Evolutionary conservation across 2,797 vertebrate species (phyloP).

Genomic region (Gymnoscopelus braueri): DNA sequence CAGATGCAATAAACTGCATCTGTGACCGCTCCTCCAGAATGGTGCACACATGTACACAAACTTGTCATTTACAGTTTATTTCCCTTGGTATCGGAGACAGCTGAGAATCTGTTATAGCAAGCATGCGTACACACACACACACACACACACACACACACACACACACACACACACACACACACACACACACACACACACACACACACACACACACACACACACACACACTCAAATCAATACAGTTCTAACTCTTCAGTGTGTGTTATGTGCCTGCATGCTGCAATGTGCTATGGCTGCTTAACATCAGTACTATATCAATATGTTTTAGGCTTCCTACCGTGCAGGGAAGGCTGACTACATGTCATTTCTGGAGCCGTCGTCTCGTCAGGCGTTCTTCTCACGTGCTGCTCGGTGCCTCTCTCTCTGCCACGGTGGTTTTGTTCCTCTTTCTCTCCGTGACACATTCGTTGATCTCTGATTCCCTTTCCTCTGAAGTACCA

Average conservation of each 20-base stretch:
- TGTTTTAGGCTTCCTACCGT: conserved; percentile 74
- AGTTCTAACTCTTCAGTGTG: conserved; percentile 19
- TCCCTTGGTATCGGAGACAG: conserved; percentile 6
- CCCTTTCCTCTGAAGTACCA: conserved; percentile 63
- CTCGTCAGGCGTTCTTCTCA: too few species aligned
- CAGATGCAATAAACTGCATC: too few species aligned
- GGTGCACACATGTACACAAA: too few species aligned
- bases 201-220: conserved; percentile 41
- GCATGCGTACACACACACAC: conserved; percentile 5
- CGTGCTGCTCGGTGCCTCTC: neutral
- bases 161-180: conserved; percentile 23
- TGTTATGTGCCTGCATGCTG: conserved; percentile 32
- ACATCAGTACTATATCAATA: conserved; percentile 25
- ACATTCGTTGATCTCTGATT: conserved; percentile 63
- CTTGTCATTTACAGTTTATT: too few species aligned
- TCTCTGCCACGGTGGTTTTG: conserved; percentile 15
- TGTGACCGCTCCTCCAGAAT: too few species aligned
- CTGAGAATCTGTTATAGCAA: conserved; percentile 44
- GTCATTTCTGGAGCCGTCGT: too few species aligned
- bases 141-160: conserved; percentile 1
- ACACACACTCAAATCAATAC: conserved; percentile 34
- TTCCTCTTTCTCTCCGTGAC: conserved; percentile 44
- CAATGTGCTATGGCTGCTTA: conserved; percentile 24
- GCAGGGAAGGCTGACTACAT: conserved; percentile 48
- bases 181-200: conserved; percentile 34